These are phyloP conservation scores for Acyrthosiphon pisum DNA, from an alignment of 1,140 invertebrate species.

Conservation along the genomic window DNA sequence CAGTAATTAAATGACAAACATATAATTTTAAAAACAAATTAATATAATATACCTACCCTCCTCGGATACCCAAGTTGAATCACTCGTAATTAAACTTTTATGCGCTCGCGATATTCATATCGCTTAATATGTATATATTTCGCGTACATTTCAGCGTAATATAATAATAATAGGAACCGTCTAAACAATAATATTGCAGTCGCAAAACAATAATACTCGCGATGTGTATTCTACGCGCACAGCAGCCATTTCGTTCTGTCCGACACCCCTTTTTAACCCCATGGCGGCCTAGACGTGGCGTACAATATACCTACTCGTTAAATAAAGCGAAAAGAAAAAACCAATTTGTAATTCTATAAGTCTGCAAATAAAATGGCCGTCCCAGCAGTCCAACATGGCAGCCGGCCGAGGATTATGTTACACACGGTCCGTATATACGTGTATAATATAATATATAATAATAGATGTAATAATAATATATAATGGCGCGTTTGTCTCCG, in stretches of 20 bases:
- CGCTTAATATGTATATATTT: not conserved
- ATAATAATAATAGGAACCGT: no score
- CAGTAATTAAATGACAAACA: not conserved
- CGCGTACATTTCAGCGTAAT: not conserved
- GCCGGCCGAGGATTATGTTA: slow-evolving; percentile 17
- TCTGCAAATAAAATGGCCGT: slow-evolving; percentile 36
- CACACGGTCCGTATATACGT: not conserved
- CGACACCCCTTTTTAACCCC: not conserved
- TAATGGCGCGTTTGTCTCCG: slow-evolving; percentile 21
- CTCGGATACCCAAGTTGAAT: not conserved
- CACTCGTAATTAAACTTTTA: not conserved
- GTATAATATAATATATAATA: not conserved
- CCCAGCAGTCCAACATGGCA: slow-evolving; percentile 14
- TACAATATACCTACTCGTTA: not conserved
- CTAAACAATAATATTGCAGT: not conserved
- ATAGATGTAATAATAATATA: not conserved
- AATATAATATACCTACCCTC: not conserved
- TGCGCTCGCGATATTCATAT: not conserved
- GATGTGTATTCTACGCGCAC: not conserved
- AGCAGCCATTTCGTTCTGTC: not conserved
- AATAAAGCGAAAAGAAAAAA: not conserved
- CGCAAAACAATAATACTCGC: not conserved
- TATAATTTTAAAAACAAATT: not conserved
- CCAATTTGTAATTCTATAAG: slow-evolving; percentile 35
- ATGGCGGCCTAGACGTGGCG: not conserved